These are phyloP conservation scores for Cinclus mexicanus DNA, from an alignment of 2,113 vertebrate species.

Conservation along the genomic window DNA sequence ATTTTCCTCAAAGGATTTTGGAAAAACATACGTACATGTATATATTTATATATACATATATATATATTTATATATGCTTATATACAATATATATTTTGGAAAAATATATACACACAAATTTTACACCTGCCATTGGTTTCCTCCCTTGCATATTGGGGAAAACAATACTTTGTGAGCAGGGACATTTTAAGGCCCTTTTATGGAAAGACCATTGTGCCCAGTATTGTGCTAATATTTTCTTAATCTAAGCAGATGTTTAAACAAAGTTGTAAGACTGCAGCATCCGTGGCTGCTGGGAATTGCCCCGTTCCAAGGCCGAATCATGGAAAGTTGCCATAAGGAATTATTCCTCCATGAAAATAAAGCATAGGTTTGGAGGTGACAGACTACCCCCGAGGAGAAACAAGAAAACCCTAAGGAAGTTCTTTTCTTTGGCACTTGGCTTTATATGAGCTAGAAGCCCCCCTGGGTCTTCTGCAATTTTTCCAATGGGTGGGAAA, in stretches of 20 bases:
- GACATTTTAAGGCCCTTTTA: slow-evolving; percentile 8
- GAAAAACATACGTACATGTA: not conserved
- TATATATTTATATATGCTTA: too few relatives aligned
- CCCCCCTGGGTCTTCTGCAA: slow-evolving; percentile 62
- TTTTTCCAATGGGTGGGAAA: slow-evolving; percentile 71
- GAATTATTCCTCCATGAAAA: slow-evolving; percentile 17
- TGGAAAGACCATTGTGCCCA: not conserved
- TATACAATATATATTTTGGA: too few relatives aligned
- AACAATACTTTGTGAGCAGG: not conserved
- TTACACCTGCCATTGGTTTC: not conserved
- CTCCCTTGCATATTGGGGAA: not conserved
- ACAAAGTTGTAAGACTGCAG: slow-evolving; percentile 3
- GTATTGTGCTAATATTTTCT: slow-evolving; percentile 36
- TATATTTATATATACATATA: too few relatives aligned
- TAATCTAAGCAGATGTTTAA: slow-evolving; percentile 59
- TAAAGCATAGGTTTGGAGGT: slow-evolving; percentile 45
- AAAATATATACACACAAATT: not conserved
- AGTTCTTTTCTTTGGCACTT: slow-evolving; percentile 63
- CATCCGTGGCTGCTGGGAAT: not conserved
- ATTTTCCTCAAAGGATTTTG: not conserved
- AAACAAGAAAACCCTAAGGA: slow-evolving; percentile 67
- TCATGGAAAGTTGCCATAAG: slow-evolving; percentile 45
- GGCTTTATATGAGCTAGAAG: not conserved
- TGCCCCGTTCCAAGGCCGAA: slow-evolving; percentile 2
- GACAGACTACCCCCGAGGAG: slow-evolving; percentile 57